These are phyloP conservation scores for Sterrhoptilus dennistouni DNA, from an alignment of 2,113 vertebrate species.

Conservation along the genomic window DNA sequence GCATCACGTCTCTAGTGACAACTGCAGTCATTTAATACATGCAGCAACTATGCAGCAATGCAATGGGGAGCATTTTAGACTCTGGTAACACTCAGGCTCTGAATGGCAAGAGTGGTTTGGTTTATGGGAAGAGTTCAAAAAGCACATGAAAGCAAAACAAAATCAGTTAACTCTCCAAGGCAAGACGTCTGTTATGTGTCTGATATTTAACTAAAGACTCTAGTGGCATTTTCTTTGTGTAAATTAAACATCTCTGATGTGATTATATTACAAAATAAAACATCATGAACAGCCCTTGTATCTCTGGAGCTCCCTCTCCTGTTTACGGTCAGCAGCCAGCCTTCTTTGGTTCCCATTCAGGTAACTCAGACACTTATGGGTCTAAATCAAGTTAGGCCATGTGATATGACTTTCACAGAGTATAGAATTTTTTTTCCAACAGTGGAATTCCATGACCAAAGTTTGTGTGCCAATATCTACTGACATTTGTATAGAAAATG, in stretches of 20 bases:
- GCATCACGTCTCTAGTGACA: neutral
- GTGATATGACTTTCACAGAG: neutral
- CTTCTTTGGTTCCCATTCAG: neutral
- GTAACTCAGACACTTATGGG: neutral
- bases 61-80: neutral
- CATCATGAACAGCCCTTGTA: neutral
- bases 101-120: neutral
- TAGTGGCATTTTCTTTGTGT: neutral
- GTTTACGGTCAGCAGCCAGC: neutral
- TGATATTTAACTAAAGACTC: constrained; percentile 31
- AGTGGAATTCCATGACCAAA: neutral
- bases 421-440: neutral
- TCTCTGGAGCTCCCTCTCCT: constrained; percentile 59
- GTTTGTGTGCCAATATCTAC: neutral
- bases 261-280: constrained; percentile 2
- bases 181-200: neutral
- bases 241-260: constrained; percentile 10
- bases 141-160: constrained; percentile 20
- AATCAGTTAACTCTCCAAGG: neutral
- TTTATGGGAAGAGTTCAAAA: neutral
- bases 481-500: neutral
- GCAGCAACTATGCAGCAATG: neutral
- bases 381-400: neutral
- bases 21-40: neutral
- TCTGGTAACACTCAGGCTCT: neutral